Evolutionary conservation across 2,797 vertebrate species (phyloP), one percentile per base, ranked within the genome.

Genomic region (Pangasius sanitwongsei): DNA sequence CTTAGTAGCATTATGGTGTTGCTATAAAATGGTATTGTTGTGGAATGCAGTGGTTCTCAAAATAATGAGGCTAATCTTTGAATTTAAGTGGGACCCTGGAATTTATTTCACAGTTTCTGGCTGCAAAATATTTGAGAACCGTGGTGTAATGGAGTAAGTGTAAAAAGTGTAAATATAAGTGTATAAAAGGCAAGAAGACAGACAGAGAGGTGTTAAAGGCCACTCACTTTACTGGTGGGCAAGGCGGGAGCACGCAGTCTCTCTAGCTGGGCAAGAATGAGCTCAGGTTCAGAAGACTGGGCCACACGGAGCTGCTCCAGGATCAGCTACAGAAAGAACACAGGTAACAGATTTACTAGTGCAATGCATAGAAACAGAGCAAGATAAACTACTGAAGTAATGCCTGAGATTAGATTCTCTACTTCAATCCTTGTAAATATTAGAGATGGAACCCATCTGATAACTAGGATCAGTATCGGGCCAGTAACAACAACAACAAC

Each of bases 301-400:
- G 92, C 90, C 1, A 65, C 88, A 6, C 31, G 50, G 85, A 95
- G 95, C 55, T 96, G 91, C 89, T 97, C 96, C 81, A 97, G 87
- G 41, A 96, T 95, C 6, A 96, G 77, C 96, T 97, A 91, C 5
- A 89, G 82, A 88, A 87, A 84, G 0, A 72, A 72, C 37, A 86
- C 37, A 65, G 25, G 12, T 16, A 63, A 83, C 37, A 44, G 1
- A 65, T 13, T 61, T 44, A 44, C 6, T 41, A n/a, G 12, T 83
- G 5, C 8, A 83, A 61, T 28, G 11, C 13, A 63, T 25, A 44
- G 6, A 83, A 82, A 59, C 8, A 61, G 20, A 20, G 23, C n/a
- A 61, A 61, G 18, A 20, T n/a, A 12, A 53, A 78, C 0, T 34
- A 34, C 1, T 55, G 28, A 74, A 44, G 74, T 77, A 18, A 50